Conservation (phyloP, 2,113 vertebrate genomes). For the Plotosus lineatus region DNA sequence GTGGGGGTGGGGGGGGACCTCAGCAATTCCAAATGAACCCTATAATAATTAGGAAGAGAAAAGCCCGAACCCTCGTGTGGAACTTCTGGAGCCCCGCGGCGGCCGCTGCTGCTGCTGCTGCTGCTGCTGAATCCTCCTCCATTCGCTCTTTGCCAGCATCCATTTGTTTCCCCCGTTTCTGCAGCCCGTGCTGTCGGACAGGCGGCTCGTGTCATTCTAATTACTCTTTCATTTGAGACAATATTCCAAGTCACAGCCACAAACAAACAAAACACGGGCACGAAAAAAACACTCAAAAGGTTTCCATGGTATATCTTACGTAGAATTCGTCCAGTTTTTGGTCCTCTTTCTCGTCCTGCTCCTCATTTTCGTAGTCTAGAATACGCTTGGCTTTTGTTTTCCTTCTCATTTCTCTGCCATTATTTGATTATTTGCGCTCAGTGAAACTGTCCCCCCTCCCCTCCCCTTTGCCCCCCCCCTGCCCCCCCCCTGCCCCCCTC, state of each 20-base stretch:
- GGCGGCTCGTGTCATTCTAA: slow-evolving; percentile 52
- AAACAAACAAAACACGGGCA: slow-evolving; percentile 45
- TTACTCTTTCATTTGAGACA: slow-evolving; percentile 48
- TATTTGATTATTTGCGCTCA: slow-evolving; percentile 58
- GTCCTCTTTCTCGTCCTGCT: slow-evolving; percentile 59
- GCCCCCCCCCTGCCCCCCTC: slow-evolving; percentile 30
- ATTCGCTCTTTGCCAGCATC: slow-evolving; percentile 56
- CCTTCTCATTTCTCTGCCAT: slow-evolving; percentile 66
- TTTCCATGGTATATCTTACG: slow-evolving; percentile 54
- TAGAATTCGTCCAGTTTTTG: slow-evolving; percentile 52
- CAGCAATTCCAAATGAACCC: slow-evolving; percentile 33
- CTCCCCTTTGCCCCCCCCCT: background rate
- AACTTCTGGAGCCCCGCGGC: slow-evolving; percentile 56
- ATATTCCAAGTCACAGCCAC: slow-evolving; percentile 49
- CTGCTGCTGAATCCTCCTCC: slow-evolving; percentile 53
- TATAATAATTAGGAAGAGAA: slow-evolving; percentile 22
- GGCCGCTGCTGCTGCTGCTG: slow-evolving; percentile 50
- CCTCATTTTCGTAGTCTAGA: slow-evolving; percentile 61
- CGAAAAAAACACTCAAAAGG: slow-evolving; percentile 37
- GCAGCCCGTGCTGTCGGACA: slow-evolving; percentile 60
- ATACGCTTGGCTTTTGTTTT: slow-evolving; percentile 66
- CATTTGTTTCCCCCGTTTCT: slow-evolving; percentile 63
- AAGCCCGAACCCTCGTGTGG: slow-evolving; percentile 58
- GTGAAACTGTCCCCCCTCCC: slow-evolving; percentile 50
- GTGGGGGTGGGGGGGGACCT: too few species aligned